Base-by-base conservation (phyloP, 30 jellyfish, hydroid and myxozoan species). In the Hydractinia symbiolongicarpus region DNA sequence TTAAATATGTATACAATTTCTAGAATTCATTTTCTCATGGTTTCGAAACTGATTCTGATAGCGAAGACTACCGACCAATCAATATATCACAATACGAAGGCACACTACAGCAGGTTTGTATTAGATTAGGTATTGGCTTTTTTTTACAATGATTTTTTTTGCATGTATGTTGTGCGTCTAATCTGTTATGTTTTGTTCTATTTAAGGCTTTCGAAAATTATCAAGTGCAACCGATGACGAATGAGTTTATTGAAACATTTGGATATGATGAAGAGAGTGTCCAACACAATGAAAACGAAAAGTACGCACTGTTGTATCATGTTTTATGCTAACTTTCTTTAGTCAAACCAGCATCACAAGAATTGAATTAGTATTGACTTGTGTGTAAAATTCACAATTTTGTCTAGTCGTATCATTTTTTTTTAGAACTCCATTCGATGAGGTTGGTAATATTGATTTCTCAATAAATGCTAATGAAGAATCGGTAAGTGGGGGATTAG, bases 161-260 rank as follows among this genome's bases (percentile, higher is more conserved):
- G 10, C 20, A 67, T 67, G 9, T 67, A 9, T 11, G 20, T 67
- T 67, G 10, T 44, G 53, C 10, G 9, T 19, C 8, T 67, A 8
- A 8, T 21, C 49, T 52, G 5, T 71, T n/a, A 5, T 5, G 14
- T 9, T 15, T 50, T 44, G 11, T 21, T 50, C 7, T 67, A 58
- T 70, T 83, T 81, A 81, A 92, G 98, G 96, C 92, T 77, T 92
- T 82, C 80, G 95, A 95, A 76, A 92, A 92, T 86, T 92, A 92
- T 84, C 98, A 92, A 86, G 95, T 87, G 66, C 96, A 92, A 81
- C 96, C 90, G 73, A 82, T 92, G 98, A 88, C 98, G 2, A 82
- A 88, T 57, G 98, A 92, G 60, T 92, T 92, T 77, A 83, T 92
- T 61, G 98, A 92, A 70, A 66, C 98, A 49, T 92, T 92, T 74